Base-by-base conservation (phyloP, 2,797 vertebrate species). In the Babyrousa celebensis region DNA sequence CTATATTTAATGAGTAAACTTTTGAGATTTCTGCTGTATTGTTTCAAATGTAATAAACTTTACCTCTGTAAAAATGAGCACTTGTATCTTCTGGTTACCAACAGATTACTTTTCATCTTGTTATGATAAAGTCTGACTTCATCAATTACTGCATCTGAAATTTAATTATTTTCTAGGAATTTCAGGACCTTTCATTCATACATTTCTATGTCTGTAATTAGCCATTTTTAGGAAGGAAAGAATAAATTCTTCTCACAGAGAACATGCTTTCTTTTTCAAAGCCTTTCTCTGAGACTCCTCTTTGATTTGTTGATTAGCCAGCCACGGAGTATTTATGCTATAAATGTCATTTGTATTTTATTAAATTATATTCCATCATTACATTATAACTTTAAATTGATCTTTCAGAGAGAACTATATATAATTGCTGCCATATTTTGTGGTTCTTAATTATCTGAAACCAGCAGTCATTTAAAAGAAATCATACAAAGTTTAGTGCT, bases 311-410 rank as follows among this genome's bases (percentile, higher is more conserved):
- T 98, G 98, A 98, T 98, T 97, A 97, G 97, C 97, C 98, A 98
- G 98, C 98, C 98, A 98, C 98, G 98, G 98, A 98, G 98, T 98
- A 98, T 99, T 99, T 99, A 98, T 97, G 98, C 97, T 98, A 96
- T 98, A 98, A 98, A 98, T 98, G 96, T 98, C 86, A 98, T 97
- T 98, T 98, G 97, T 98, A 98, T 98, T 99, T 98, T 98, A 97
- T 97, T 98, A 96, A 97, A 92, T 98, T 97, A 97, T 97, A 98
- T 96, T 97, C 95, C 97, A 98, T 68, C 14, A 23, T 98, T 98
- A 96, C 96, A 91, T 98, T 84, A 97, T 88, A 97, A 78, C 83
- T 95, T 97, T 97, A 95, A 98, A 95, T 94, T 12, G 95, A 91
- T 95, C 97, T 98, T 97, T 97, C 97, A 94, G 96, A 97, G 96